phyloP scores from a whole-genome alignment of 2,888 invertebrate species.

The Thelaira solivaga region DNA sequence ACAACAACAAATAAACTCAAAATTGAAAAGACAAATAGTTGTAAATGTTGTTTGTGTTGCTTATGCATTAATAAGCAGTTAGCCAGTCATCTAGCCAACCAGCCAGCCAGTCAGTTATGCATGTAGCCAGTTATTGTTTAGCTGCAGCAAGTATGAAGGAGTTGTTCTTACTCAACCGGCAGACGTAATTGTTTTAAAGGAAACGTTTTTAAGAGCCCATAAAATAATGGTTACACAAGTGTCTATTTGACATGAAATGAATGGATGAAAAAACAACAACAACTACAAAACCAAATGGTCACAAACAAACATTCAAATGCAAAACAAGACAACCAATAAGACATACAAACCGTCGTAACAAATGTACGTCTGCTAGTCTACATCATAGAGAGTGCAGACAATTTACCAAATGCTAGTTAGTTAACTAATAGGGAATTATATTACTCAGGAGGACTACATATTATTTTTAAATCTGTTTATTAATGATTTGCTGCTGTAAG shows the following conservation, averaged over 20 bases:
- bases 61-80: conserved; percentile 9
- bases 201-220: conserved; percentile 44
- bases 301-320: not conserved
- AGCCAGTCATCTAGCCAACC: not conserved
- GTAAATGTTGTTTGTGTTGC: conserved; percentile 31
- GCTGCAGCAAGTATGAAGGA: conserved; percentile 40
- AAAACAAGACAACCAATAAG: not conserved
- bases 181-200: conserved; percentile 53
- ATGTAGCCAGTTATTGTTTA: conserved; percentile 30
- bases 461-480: conserved; percentile 8
- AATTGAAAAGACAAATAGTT: conserved; percentile 45
- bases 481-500: no score
- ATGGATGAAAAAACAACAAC: conserved; percentile 4
- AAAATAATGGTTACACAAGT: conserved; percentile 52
- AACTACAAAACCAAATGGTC: conserved; percentile 1
- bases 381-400: not conserved
- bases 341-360: not conserved
- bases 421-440: not conserved
- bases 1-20: conserved; percentile 6
- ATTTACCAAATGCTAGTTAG: not conserved
- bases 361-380: not conserved
- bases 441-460: not conserved
- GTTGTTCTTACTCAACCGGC: conserved; percentile 33
- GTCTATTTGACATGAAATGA: conserved; percentile 28
- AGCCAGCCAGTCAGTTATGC: no score